phyloP scores from a whole-genome alignment of 1,140 invertebrate species.

The Hylaeus anthracinus region DNA sequence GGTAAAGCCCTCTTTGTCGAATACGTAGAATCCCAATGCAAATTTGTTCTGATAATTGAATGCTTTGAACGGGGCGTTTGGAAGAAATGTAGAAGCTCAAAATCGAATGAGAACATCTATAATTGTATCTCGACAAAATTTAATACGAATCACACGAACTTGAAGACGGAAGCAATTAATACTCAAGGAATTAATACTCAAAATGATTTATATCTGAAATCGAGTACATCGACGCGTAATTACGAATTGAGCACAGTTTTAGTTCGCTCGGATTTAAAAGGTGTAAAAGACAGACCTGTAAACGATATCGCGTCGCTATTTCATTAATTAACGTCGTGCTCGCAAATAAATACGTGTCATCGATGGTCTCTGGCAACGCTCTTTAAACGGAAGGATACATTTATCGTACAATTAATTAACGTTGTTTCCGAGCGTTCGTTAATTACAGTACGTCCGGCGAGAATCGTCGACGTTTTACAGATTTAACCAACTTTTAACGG shows the following conservation, averaged over 20 bases:
- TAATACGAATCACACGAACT: no score
- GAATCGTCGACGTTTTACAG: not conserved
- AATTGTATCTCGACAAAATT: no score
- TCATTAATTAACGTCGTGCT: slow-evolving; percentile 19
- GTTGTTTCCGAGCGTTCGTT: not conserved
- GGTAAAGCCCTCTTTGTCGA: no score
- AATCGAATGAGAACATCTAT: no score
- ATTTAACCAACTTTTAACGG: not conserved
- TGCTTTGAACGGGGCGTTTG: no score
- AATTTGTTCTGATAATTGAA: no score
- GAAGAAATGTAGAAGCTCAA: no score
- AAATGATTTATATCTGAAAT: no score
- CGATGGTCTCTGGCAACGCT: slow-evolving; percentile 3
- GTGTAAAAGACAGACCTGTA: not conserved
- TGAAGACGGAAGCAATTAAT: no score
- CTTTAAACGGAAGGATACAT: slow-evolving; percentile 16
- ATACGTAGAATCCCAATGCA: no score
- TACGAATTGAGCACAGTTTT: not conserved
- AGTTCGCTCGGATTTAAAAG: not conserved
- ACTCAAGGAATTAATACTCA: no score
- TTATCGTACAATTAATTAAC: slow-evolving; percentile 35
- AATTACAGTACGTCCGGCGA: not conserved
- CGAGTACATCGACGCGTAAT: not conserved
- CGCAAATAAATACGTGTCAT: slow-evolving; percentile 3
- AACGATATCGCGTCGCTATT: not conserved